Base-by-base conservation (phyloP, 2,888 invertebrate genomes). In the Mesoligia furuncula region DNA sequence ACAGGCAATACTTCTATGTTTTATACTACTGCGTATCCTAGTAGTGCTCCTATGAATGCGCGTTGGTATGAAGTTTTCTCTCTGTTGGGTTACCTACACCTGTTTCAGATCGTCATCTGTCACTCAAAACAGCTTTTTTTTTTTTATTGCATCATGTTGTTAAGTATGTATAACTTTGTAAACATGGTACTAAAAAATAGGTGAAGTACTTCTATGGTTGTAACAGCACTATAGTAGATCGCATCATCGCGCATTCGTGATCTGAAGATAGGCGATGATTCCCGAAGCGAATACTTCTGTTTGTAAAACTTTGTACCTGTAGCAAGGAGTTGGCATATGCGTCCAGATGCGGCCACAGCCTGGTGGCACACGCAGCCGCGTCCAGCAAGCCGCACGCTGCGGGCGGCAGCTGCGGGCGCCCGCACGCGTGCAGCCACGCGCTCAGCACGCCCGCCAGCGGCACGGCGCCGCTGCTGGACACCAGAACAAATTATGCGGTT, bases 401-500 rank as follows among this genome's bases (percentile, higher is more conserved):
- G n/a, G 79, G 27, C 57, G 84, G 15, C 79, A 85, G 72, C 81
- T 78, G 62, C 48, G 85, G 81, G 54, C 87, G 88, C 93, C 95
- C 93, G 81, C 94, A 87, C 45, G 92, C 93, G 82, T 92, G 93
- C 77, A 94, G 87, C 96, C 96, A 96, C 45, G 92, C 92, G 8
- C 89, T 76, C 66, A 93, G 76, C 48, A 92, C 73, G 31, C 88
- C 81, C 0, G 82, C 57, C 2, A 81, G 84, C 0, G 80, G 54
- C 0, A 79, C 77, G 5, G 66, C 73, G 11, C 81, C 81, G 24
- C 74, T 89, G 45, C 86, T 86, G 54, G 0, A 7, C 27, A 36
- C 4, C 15, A 17, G 0, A 9, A 51, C 7, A 0, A 15, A 6
- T 15, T 27, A 20, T 73, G 1, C 36, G 5, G n/a, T 8, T n/a